These are phyloP conservation scores for Cyphomyrmex costatus DNA, from an alignment of 1,140 invertebrate species.

Conservation along the genomic window DNA sequence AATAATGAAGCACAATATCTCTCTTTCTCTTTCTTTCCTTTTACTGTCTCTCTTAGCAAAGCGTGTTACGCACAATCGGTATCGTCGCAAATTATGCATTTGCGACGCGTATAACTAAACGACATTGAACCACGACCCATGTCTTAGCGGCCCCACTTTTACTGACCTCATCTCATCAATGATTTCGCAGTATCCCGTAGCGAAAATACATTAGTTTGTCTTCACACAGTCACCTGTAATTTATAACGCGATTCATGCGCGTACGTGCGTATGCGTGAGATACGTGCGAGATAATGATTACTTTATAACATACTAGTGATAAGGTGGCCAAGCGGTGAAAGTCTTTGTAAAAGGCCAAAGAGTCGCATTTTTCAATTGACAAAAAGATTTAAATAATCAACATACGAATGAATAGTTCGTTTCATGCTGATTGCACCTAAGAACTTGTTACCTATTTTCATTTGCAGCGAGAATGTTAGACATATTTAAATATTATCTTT, in stretches of 20 bases:
- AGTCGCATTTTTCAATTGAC: slow-evolving; percentile 30
- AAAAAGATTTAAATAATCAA: slow-evolving; percentile 42
- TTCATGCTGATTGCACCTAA: background rate
- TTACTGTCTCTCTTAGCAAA: slow-evolving; percentile 3
- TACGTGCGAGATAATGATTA: slow-evolving; percentile 50
- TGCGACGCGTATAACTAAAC: slow-evolving; percentile 70
- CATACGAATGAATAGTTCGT: background rate
- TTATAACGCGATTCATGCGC: slow-evolving; percentile 28
- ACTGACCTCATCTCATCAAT: slow-evolving; percentile 55
- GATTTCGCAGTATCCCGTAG: slow-evolving; percentile 57
- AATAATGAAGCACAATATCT: slow-evolving; percentile 12
- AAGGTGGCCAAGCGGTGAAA: slow-evolving; percentile 39
- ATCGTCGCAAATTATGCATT: slow-evolving; percentile 69
- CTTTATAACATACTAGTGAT: slow-evolving; percentile 42
- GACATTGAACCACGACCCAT: slow-evolving; percentile 74
- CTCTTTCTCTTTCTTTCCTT: background rate
- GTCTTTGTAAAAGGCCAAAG: slow-evolving; percentile 57
- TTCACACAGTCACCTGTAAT: slow-evolving; percentile 27
- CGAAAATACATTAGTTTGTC: slow-evolving; percentile 35
- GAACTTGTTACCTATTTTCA: background rate
- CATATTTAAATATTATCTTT: background rate
- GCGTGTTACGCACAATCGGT: slow-evolving; percentile 55
- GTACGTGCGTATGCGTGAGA: background rate
- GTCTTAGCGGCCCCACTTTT: slow-evolving; percentile 63
- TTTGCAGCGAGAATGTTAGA: background rate